Percentiles rank a stretch among this genome's conserved stretches.
phyloP scores from a whole-genome alignment of 2,113 vertebrate species.

The Hypanus sabinus region DNA sequence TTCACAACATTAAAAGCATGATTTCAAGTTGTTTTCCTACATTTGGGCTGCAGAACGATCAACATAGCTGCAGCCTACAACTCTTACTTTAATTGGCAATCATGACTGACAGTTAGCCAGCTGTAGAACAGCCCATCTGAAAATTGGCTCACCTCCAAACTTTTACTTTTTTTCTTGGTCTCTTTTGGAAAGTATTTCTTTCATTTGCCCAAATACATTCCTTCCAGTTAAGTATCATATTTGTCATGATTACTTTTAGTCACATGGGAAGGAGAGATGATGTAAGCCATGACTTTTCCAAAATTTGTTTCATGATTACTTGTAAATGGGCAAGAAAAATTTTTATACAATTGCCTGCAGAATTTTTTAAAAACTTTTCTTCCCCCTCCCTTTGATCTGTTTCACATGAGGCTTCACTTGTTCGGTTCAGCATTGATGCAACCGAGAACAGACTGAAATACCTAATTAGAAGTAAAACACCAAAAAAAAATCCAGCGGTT shows the following conservation, averaged over 20 bases:
- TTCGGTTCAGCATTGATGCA: not conserved
- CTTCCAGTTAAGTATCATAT: not conserved
- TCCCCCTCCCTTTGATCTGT: not conserved
- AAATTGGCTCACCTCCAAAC: not conserved
- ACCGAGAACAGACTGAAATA: not conserved
- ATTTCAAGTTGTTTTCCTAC: not conserved
- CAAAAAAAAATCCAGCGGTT: not conserved
- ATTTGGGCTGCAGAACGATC: not conserved
- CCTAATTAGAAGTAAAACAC: not conserved
- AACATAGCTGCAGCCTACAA: no score
- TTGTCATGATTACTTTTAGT: not conserved
- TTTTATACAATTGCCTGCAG: not conserved
- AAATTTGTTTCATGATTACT: not conserved
- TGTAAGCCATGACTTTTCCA: not conserved
- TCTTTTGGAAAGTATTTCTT: not conserved
- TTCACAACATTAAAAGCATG: not conserved
- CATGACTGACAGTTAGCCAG: not conserved
- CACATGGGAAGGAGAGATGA: not conserved
- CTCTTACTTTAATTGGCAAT: constrained; percentile 1
- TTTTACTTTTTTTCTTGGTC: not conserved
- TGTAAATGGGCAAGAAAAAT: not conserved
- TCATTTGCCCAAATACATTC: not conserved
- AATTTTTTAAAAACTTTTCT: not conserved
- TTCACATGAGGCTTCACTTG: not conserved
- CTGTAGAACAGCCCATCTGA: constrained; percentile 6